These are phyloP conservation scores for Anneissia japonica DNA, from an alignment of 35 echinoderm and acorn worm genomes.

Conservation along the genomic window DNA sequence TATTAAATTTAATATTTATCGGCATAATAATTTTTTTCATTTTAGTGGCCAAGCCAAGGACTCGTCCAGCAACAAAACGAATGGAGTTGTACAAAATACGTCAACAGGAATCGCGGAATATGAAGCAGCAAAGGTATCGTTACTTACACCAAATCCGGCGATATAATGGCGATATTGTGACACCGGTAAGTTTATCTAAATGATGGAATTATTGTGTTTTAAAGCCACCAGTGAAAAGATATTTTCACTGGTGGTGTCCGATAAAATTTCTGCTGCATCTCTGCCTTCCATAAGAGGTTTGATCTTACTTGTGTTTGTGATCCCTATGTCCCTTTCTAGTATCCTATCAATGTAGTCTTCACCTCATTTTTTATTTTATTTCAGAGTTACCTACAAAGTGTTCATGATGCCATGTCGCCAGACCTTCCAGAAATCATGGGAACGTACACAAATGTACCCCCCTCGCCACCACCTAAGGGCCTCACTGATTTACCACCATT, in stretches of 20 bases:
- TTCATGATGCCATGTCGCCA: constrained; percentile 85
- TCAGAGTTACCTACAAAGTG: constrained; percentile 92
- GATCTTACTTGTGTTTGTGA: too few species aligned
- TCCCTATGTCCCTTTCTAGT: too few species aligned
- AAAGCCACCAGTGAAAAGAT: too few species aligned
- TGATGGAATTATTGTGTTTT: too few species aligned
- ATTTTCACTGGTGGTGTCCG: too few species aligned
- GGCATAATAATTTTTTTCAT: background rate
- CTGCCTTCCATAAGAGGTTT: too few species aligned
- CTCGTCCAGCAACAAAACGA: background rate
- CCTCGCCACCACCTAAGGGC: background rate
- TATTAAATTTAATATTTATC: too few species aligned
- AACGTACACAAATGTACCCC: background rate
- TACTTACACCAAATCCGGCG: constrained; percentile 71
- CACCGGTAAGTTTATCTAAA: constrained; percentile 48
- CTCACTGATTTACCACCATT: background rate
- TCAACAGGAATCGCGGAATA: constrained; percentile 39
- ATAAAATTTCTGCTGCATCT: too few species aligned
- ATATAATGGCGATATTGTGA: constrained; percentile 82
- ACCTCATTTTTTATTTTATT: background rate
- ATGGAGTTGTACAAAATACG: constrained; percentile 80
- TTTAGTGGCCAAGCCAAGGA: background rate
- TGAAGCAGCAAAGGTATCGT: constrained; percentile 71
- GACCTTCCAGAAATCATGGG: constrained; percentile 44
- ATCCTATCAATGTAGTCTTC: too few species aligned